Evolutionary conservation across 2,113 vertebrate species (phyloP).

Genomic region (Conger conger): DNA sequence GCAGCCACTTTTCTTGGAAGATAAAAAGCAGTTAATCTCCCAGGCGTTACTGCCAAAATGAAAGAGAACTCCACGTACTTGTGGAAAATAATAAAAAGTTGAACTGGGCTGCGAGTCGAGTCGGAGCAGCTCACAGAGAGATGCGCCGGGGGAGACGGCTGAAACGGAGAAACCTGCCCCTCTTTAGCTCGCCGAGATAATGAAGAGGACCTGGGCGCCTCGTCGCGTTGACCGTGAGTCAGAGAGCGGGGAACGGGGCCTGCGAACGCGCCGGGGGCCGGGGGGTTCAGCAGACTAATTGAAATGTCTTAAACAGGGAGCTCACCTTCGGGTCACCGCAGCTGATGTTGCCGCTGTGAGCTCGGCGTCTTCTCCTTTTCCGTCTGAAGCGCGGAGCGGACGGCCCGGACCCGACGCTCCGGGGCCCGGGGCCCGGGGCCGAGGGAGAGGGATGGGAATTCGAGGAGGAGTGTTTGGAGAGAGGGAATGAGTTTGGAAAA

Average conservation of each 20-base stretch:
- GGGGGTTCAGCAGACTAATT: not conserved
- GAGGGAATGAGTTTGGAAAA: not conserved
- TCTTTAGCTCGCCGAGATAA: not conserved
- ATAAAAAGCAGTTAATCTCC: not conserved
- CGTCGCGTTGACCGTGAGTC: not conserved
- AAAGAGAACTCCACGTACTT: not conserved
- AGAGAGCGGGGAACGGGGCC: not conserved
- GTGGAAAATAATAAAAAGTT: not conserved
- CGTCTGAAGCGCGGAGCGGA: not conserved
- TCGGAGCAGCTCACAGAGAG: not conserved
- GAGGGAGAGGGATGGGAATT: not conserved
- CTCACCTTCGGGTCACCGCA: not conserved
- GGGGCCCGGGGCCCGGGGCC: not conserved
- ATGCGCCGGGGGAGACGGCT: not conserved
- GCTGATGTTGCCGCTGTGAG: not conserved
- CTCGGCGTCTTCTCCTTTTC: not conserved
- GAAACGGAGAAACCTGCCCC: not conserved
- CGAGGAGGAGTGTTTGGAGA: not conserved
- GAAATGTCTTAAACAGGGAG: constrained; percentile 8
- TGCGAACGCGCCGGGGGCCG: not conserved
- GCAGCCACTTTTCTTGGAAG: not conserved
- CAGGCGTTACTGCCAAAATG: not conserved
- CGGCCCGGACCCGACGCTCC: not conserved
- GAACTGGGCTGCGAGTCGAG: not conserved
- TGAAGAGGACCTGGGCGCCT: not conserved